Evolutionary conservation across 2,888 invertebrate species (phyloP).

Genomic region (Atrina japonica): DNA sequence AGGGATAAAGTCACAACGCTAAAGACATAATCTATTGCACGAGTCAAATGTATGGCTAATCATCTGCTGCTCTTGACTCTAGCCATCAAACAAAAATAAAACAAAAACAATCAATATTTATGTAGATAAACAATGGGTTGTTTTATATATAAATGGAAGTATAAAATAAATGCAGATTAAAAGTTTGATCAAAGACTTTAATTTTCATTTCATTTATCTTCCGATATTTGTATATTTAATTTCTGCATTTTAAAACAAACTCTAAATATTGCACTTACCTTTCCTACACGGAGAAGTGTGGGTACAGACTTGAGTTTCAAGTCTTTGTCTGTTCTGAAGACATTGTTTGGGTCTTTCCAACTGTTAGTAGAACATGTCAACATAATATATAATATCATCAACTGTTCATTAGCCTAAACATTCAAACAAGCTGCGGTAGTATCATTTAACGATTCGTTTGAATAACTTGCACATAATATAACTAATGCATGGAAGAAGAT

Average conservation of each 20-base stretch:
- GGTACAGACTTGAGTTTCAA: conserved; percentile 90
- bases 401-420: too few relatives aligned
- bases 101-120: neutral
- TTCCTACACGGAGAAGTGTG: conserved; percentile 85
- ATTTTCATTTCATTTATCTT: too few relatives aligned
- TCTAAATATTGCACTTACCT: conserved; percentile 51
- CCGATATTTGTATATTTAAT: too few relatives aligned
- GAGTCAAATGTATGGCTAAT: too few relatives aligned
- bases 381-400: neutral
- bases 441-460: too few relatives aligned
- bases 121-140: neutral
- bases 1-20: too few relatives aligned
- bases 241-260: neutral
- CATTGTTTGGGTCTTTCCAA: conserved; percentile 91
- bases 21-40: too few relatives aligned
- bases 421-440: too few relatives aligned
- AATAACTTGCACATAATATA: too few relatives aligned
- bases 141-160: neutral
- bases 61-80: too few relatives aligned
- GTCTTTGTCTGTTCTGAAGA: conserved; percentile 87
- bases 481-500: neutral
- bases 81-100: too few relatives aligned
- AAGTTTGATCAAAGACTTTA: too few relatives aligned
- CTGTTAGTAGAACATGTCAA: conserved; percentile 48
- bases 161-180: neutral